These are phyloP conservation scores for Acanthaster planci DNA, from an alignment of 35 echinoderm and acorn worm genomes.

Conservation along the genomic window DNA sequence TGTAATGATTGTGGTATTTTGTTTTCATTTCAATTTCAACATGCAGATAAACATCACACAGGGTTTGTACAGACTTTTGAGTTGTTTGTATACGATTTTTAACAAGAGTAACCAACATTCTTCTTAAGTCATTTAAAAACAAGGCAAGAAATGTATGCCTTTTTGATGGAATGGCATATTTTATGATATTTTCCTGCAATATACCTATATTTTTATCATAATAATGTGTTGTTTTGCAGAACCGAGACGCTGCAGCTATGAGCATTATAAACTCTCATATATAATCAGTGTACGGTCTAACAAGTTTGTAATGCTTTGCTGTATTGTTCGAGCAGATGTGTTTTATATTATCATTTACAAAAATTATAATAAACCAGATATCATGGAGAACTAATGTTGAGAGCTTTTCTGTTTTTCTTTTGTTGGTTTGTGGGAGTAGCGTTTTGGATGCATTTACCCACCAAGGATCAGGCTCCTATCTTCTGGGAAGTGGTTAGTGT, in stretches of 20 bases:
- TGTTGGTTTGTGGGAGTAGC: not conserved
- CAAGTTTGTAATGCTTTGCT: constrained; percentile 5
- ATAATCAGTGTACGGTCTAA: not conserved
- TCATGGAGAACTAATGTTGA: not conserved
- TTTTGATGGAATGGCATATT: not conserved
- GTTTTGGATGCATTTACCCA: too few relatives aligned
- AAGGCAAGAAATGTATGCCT: not conserved
- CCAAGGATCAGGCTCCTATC: too few relatives aligned
- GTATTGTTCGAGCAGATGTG: constrained; percentile 20
- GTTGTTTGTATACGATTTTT: too few relatives aligned
- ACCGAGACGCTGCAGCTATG: not conserved
- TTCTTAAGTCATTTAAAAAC: too few relatives aligned
- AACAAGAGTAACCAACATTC: too few relatives aligned
- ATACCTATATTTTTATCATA: not conserved
- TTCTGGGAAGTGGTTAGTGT: too few relatives aligned
- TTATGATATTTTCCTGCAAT: constrained; percentile 2
- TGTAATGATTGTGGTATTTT: too few relatives aligned
- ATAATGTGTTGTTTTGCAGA: constrained; percentile 5
- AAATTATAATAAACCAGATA: constrained; percentile 24
- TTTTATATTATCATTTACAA: constrained; percentile 17
- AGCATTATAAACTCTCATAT: not conserved
- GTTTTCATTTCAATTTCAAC: too few relatives aligned
- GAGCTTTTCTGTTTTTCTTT: not conserved
- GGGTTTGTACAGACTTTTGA: too few relatives aligned
- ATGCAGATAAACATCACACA: too few relatives aligned